These are phyloP conservation scores for Chesias legatella DNA, from an alignment of 2,888 invertebrate genomes.

Conservation along the genomic window DNA sequence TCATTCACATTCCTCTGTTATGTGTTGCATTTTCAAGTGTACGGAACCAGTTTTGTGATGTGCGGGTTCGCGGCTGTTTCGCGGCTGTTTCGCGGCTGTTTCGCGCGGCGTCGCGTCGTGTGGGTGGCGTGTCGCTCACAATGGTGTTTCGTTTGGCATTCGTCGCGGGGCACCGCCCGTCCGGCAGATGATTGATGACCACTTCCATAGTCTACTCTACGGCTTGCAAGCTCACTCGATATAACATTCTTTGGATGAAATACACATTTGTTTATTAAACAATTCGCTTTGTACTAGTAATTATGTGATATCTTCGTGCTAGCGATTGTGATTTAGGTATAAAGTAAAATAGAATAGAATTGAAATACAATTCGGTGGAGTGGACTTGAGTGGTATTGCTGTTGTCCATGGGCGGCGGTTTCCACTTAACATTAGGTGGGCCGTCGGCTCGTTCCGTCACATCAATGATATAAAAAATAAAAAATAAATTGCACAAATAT, in stretches of 20 bases:
- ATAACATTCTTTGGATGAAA: slow-evolving; percentile 4
- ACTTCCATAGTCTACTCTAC: slow-evolving; percentile 18
- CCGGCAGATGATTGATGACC: slow-evolving; percentile 66
- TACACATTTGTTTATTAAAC: slow-evolving; percentile 35
- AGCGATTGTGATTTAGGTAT: no score
- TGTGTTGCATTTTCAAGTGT: slow-evolving; percentile 11
- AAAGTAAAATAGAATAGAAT: no score
- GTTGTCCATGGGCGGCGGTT: no score
- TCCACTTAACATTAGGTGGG: no score
- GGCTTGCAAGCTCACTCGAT: slow-evolving; percentile 15
- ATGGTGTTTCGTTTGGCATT: slow-evolving; percentile 77
- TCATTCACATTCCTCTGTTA: slow-evolving; percentile 12
- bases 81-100: slow-evolving; percentile 38
- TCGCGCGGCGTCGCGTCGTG: slow-evolving; percentile 42
- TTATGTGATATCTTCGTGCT: no score
- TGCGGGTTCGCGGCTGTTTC: slow-evolving; percentile 36
- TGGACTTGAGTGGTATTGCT: no score
- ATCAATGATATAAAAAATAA: no score
- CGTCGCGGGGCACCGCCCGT: slow-evolving; percentile 67
- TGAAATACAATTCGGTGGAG: no score
- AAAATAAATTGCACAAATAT: no score
- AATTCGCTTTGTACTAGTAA: slow-evolving; percentile 40
- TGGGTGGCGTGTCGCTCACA: slow-evolving; percentile 68
- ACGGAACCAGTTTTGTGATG: slow-evolving; percentile 22
- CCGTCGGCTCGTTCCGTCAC: no score